phyloP scores from a whole-genome alignment of 2,888 invertebrate genomes.

The Metellina segmentata region DNA sequence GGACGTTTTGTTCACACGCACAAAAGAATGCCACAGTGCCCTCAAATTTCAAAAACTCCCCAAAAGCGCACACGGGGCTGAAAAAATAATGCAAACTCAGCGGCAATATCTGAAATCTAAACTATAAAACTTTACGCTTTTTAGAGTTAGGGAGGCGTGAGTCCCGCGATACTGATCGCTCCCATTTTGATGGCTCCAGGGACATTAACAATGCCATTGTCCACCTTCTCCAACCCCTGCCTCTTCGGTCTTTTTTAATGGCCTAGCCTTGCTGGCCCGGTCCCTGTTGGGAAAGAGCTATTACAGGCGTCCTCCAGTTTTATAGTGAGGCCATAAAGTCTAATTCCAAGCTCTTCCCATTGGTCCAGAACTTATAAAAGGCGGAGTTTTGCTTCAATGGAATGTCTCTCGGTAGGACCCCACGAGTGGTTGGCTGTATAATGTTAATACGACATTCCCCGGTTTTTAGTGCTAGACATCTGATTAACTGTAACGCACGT shows the following conservation, averaged over 20 bases:
- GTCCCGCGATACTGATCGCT: conserved; percentile 52
- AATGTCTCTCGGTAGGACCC: conserved; percentile 33
- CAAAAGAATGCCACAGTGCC: background rate
- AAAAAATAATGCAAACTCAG: conserved; percentile 72
- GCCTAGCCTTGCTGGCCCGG: conserved; percentile 41
- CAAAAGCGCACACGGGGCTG: background rate
- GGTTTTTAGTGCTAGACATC: conserved; percentile 71
- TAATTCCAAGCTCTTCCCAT: conserved; percentile 58
- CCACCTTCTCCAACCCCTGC: conserved; percentile 46
- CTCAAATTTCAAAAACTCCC: conserved; percentile 31
- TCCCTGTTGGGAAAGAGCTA: conserved; percentile 66
- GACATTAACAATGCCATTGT: conserved; percentile 71
- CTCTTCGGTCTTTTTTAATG: conserved; percentile 51
- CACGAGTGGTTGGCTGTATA: conserved; percentile 63
- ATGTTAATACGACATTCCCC: conserved; percentile 67
- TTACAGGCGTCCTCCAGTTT: conserved; percentile 74
- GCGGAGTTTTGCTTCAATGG: conserved; percentile 67
- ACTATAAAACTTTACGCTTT: conserved; percentile 71
- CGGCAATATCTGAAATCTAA: conserved; percentile 67
- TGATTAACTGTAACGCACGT: conserved; percentile 75
- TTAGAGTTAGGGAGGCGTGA: conserved; percentile 71
- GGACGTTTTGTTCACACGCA: background rate
- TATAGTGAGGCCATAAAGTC: conserved; percentile 74
- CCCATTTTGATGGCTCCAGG: conserved; percentile 63
- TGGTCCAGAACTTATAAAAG: conserved; percentile 72